A percentile compares a stretch with the other conserved stretches of the same genome.
phyloP scores from a whole-genome alignment of 2,888 invertebrate genomes.

The Microplitis manilae region DNA sequence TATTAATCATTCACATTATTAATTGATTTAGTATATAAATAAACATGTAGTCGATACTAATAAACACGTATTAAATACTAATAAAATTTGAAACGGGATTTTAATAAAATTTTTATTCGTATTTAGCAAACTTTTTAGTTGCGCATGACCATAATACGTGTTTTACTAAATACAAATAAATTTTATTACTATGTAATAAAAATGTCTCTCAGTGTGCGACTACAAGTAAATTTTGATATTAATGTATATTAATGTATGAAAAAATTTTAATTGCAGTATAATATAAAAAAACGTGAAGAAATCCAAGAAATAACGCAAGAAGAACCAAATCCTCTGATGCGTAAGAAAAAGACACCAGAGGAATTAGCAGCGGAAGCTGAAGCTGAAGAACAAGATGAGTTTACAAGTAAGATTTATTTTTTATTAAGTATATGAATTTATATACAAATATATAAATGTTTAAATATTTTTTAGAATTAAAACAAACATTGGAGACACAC shows the following conservation, averaged over 20 bases:
- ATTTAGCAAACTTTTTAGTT: too few species aligned
- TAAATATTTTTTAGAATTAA: conserved; percentile 85
- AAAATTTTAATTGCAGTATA: conserved; percentile 83
- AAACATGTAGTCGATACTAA: too few species aligned
- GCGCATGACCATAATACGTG: too few species aligned
- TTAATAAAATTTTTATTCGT: too few species aligned
- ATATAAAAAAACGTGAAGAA: conserved; percentile 98
- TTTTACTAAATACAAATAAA: too few species aligned
- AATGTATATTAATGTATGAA: conserved; percentile 24
- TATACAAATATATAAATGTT: conserved; percentile 21
- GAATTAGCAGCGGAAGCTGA: conserved; percentile 97
- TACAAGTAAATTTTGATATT: background rate
- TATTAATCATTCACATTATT: too few species aligned
- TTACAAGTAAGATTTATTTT: conserved; percentile 85
- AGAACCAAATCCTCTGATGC: conserved; percentile 94
- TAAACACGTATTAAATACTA: too few species aligned
- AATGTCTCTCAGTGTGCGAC: too few species aligned
- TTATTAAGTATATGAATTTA: conserved; percentile 4
- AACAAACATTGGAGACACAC: conserved; percentile 97
- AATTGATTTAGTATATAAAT: too few species aligned
- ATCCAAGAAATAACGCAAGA: conserved; percentile 88
- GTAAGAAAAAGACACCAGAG: conserved; percentile 99
- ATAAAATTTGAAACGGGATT: too few species aligned
- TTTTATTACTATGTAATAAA: too few species aligned
- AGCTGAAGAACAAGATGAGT: conserved; percentile 95